Evolutionary conservation across 2,113 vertebrate species (phyloP).

Genomic region (Herpetotheres cachinnans): DNA sequence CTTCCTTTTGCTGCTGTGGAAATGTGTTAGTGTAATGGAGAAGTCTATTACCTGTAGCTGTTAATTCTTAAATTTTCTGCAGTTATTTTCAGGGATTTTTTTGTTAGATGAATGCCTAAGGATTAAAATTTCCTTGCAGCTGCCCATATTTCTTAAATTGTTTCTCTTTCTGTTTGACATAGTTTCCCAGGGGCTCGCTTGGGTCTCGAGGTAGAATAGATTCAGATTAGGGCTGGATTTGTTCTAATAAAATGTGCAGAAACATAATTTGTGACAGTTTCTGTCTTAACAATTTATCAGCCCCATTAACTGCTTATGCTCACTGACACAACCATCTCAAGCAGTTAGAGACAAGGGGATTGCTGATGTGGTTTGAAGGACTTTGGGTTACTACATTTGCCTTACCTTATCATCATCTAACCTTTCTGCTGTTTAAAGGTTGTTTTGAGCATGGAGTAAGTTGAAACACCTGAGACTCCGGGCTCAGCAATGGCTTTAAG

Average conservation of each 20-base stretch:
- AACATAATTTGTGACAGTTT: conserved; percentile 54
- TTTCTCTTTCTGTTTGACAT: neutral
- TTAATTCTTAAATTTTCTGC: neutral
- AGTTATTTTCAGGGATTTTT: neutral
- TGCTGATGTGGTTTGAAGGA: neutral
- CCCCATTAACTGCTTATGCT: conserved; percentile 38
- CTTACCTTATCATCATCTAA: neutral
- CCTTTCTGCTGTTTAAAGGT: neutral
- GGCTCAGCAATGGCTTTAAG: neutral
- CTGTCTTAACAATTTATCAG: conserved; percentile 58
- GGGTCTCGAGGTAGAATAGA: conserved; percentile 21
- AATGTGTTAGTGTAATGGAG: neutral
- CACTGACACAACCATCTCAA: conserved; percentile 13
- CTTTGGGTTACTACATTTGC: neutral
- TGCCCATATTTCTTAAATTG: neutral
- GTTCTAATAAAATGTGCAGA: conserved; percentile 28
- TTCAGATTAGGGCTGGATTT: conserved; percentile 34
- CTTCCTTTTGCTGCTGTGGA: neutral
- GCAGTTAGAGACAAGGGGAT: neutral
- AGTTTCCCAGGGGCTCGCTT: conserved; percentile 3
- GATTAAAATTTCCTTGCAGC: neutral
- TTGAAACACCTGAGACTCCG: neutral
- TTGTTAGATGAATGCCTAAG: neutral
- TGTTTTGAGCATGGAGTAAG: neutral
- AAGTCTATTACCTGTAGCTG: neutral